Percentiles rank a stretch among this genome's conserved stretches.
Conservation (phyloP, 92 coral and sea anemone genomes). For the Zoanthus sociatus region DNA sequence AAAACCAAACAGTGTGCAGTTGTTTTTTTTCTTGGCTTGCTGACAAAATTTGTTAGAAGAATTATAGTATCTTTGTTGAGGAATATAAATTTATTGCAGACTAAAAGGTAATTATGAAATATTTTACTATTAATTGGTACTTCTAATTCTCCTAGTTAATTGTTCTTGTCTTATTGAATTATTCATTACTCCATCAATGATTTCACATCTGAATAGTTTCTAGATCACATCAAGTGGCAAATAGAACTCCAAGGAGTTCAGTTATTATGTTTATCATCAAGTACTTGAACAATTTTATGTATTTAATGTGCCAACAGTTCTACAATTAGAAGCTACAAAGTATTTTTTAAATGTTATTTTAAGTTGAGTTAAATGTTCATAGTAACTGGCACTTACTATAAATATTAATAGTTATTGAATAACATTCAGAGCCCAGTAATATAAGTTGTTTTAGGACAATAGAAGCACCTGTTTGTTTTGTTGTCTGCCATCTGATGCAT, state of each 20-base stretch:
- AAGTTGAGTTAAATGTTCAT: not conserved
- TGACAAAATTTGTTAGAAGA: not conserved
- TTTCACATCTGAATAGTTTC: constrained; percentile 37
- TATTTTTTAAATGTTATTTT: not conserved
- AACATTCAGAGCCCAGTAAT: constrained; percentile 41
- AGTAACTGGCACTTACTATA: not conserved
- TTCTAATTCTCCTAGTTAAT: not conserved
- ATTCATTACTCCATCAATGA: not conserved
- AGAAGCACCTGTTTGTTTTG: constrained; percentile 30
- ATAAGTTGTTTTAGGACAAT: constrained; percentile 19
- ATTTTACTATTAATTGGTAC: not conserved
- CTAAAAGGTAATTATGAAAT: not conserved
- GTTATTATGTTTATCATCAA: not conserved
- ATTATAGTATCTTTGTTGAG: not conserved
- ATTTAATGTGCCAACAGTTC: not conserved
- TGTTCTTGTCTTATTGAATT: not conserved
- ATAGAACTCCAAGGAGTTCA: not conserved
- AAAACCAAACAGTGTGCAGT: constrained; percentile 32
- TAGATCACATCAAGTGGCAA: constrained; percentile 21
- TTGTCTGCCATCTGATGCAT: constrained; percentile 12
- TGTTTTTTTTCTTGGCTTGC: not conserved
- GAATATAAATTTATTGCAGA: not conserved
- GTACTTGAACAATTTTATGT: not conserved
- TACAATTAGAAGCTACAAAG: not conserved
- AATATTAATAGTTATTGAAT: not conserved